Conservation (phyloP, 2,888 invertebrate species). For the Hedya salicella region DNA sequence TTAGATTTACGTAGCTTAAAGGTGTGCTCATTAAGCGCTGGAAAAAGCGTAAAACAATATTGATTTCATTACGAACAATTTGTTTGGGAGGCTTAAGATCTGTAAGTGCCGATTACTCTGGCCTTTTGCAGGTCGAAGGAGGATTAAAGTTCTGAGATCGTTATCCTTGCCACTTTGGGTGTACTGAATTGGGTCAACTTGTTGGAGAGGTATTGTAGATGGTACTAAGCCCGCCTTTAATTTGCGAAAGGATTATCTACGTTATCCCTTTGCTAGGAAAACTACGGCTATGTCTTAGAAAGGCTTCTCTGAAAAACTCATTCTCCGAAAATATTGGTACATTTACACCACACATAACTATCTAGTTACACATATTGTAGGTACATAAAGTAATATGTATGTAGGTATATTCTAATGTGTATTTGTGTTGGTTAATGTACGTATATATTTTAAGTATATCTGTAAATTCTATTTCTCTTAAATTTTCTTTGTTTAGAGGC, state of each 20-base stretch:
- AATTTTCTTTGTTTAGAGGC: too few species aligned
- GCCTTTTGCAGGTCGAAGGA: conserved; percentile 13
- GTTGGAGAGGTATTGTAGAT: not conserved
- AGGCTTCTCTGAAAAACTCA: too few species aligned
- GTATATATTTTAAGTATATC: too few species aligned
- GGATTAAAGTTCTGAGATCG: conserved; percentile 26
- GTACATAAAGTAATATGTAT: too few species aligned
- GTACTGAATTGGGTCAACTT: conserved; percentile 16
- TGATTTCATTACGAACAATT: conserved; percentile 3
- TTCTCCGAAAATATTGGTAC: too few species aligned
- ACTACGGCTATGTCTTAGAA: too few species aligned
- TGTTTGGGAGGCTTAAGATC: conserved; percentile 20
- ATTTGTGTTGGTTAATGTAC: too few species aligned
- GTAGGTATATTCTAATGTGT: too few species aligned
- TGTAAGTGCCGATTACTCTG: conserved; percentile 17
- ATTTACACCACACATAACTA: too few species aligned
- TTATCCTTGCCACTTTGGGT: conserved; percentile 21
- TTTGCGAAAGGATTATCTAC: not conserved
- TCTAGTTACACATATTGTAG: too few species aligned
- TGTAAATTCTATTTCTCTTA: too few species aligned
- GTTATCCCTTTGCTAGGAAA: not conserved
- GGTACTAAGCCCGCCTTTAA: conserved; percentile 2
- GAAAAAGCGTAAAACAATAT: not conserved
- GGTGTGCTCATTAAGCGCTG: not conserved
- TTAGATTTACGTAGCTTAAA: too few species aligned